These are phyloP conservation scores for Lethrus apterus DNA, from an alignment of 1,140 invertebrate species.

Conservation along the genomic window DNA sequence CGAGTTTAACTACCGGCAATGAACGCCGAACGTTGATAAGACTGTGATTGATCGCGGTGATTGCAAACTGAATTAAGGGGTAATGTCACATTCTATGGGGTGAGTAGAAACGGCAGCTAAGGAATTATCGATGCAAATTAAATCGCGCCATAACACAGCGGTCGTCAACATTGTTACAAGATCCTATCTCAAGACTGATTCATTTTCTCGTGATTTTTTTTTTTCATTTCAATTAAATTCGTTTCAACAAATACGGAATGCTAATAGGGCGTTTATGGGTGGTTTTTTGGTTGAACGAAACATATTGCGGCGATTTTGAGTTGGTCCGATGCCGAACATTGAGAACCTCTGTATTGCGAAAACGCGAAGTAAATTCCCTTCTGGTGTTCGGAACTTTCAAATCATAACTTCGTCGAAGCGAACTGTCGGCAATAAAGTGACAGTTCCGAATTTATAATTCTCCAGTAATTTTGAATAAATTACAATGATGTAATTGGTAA, in stretches of 20 bases:
- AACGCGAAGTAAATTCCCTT: constrained; percentile 8
- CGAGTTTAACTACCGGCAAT: too few relatives aligned
- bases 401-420: constrained; percentile 15
- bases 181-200: too few relatives aligned
- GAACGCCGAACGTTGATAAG: too few relatives aligned
- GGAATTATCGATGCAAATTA: constrained; percentile 21
- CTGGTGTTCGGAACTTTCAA: constrained; percentile 13
- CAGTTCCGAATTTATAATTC: constrained; percentile 15
- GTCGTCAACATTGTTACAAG: constrained; percentile 1
- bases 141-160: constrained; percentile 12
- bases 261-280: too few relatives aligned
- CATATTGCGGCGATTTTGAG: too few relatives aligned
- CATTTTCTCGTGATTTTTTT: too few relatives aligned
- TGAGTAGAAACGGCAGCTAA: constrained; percentile 11
- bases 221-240: too few relatives aligned
- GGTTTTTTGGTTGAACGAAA: too few relatives aligned
- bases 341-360: constrained; percentile 1
- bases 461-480: constrained; percentile 13
- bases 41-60: constrained; percentile 5
- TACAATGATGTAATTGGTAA: too few relatives aligned
- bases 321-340: too few relatives aligned
- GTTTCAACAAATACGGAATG: too few relatives aligned
- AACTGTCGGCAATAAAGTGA: constrained; percentile 15
- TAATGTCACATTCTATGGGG: constrained; percentile 13
- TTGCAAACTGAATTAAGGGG: constrained; percentile 10